Conservation (phyloP, 2,888 invertebrate species). For the Alloscopus bannaensis region DNA sequence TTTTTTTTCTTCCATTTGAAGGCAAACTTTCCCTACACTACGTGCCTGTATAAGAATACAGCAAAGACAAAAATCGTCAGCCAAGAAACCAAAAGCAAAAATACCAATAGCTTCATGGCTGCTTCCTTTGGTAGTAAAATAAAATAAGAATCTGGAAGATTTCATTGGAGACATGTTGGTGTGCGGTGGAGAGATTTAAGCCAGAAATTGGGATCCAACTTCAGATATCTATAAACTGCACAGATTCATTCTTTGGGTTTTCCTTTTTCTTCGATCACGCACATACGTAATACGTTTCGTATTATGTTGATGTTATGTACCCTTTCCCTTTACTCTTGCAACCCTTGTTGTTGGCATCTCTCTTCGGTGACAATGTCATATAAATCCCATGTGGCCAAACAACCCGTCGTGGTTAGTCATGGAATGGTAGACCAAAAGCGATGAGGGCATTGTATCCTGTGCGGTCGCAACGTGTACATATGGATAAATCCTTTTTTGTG, state of each 20-base stretch:
- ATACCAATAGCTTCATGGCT: neutral
- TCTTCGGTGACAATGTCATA: constrained; percentile 33
- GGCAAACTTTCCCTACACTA: too few species aligned
- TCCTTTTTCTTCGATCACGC: neutral
- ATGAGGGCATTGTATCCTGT: constrained; percentile 9
- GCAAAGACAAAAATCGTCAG: neutral
- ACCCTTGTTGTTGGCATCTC: neutral
- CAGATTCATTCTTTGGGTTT: neutral
- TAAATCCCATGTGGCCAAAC: constrained; percentile 44
- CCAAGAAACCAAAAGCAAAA: neutral
- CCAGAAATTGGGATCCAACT: constrained; percentile 30
- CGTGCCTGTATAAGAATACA: constrained; percentile 8
- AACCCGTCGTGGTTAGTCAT: constrained; percentile 35
- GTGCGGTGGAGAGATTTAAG: constrained; percentile 20
- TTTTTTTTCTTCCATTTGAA: too few species aligned
- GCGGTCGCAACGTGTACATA: too few species aligned
- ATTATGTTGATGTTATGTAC: constrained; percentile 32
- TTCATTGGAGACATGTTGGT: constrained; percentile 11
- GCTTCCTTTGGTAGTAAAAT: constrained; percentile 17
- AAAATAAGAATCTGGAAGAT: constrained; percentile 33
- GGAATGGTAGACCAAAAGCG: neutral
- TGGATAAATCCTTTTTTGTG: constrained; percentile 33
- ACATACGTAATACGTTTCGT: constrained; percentile 12
- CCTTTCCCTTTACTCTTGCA: constrained; percentile 8
- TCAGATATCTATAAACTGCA: constrained; percentile 6